Evolutionary conservation across 2,797 vertebrate genomes (phyloP), one percentile per base, ranked within the genome.

Genomic region (Anabacerthia variegaticeps): DNA sequence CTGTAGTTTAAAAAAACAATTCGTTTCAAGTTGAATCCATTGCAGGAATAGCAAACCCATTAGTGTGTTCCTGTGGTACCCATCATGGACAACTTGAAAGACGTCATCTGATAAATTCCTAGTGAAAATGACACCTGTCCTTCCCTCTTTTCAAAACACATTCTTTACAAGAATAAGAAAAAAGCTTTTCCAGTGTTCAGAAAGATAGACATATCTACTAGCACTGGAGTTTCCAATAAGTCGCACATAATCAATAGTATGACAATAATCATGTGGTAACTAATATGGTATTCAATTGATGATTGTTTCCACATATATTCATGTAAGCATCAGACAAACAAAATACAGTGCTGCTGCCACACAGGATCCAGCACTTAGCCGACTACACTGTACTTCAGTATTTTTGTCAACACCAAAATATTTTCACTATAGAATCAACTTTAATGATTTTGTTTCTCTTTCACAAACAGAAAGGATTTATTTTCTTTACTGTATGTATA

Each of bases 11-110:
- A 93, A 95, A 93, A 93, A 93, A 65, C 13, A 82, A 93, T 67
- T 23, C 24, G 81, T 94, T 91, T 72, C 9, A 7, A 92, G 58
- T 78, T 93, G 30, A 95, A 78, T 78, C 44, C 9, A 58, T 83
- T 95, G 94, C 88, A 93, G 28, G 44, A 97, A 83, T 32, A 89
- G 37, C n/a, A 75, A 72, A 90, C 68, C 48, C 24, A 34, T 26
- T 39, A 95, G 58, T 69, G 51, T 7, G 36, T 91, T 96, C 95
- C 88, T 67, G 87, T 68, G 56, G 80, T 90, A 96, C 95, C 14
- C 12, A 88, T 65, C 71, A 83, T 48, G 61, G 73, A 94, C 72
- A 54, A 71, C 77, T 78, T 95, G 37, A 88, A 82, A 96, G 82
- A 94, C 43, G 52, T 81, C 62, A 85, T 55, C 69, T 88, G 54